Conservation (phyloP, 2,797 vertebrate species). For the Sebastes trivittatus region DNA sequence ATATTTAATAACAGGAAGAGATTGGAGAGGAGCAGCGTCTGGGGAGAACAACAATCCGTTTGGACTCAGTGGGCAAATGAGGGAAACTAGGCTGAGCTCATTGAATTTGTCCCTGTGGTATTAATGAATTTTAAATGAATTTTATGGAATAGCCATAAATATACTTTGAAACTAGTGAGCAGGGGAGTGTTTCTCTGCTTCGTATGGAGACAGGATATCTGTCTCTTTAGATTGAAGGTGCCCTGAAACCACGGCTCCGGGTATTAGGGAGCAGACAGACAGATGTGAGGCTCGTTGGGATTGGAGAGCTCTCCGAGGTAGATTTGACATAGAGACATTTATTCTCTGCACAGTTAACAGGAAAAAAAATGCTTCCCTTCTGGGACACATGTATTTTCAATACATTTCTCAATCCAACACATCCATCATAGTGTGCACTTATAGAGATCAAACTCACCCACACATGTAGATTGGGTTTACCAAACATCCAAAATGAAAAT, state of each 20-base stretch:
- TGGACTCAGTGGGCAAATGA: conserved; percentile 76
- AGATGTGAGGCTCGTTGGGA: conserved; percentile 47
- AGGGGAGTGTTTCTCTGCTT: conserved; percentile 8
- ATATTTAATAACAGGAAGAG: conserved; percentile 82
- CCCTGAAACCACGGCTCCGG: conserved; percentile 33
- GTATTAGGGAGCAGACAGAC: conserved; percentile 32
- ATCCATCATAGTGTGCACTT: conserved; percentile 52
- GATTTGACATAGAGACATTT: conserved; percentile 56
- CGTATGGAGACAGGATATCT: conserved; percentile 11
- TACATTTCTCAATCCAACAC: conserved; percentile 45
- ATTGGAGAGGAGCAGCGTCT: conserved; percentile 69
- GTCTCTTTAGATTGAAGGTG: conserved; percentile 32
- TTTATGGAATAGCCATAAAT: conserved; percentile 67
- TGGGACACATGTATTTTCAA: conserved; percentile 41
- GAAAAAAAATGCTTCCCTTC: conserved; percentile 41
- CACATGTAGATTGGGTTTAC: conserved; percentile 42
- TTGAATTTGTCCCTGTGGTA: conserved; percentile 69
- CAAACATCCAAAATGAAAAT: conserved; percentile 10
- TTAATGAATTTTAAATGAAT: conserved; percentile 76
- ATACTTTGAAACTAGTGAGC: conserved; percentile 55
- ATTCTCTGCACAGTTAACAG: conserved; percentile 47
- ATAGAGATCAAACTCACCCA: conserved; percentile 43
- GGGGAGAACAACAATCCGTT: conserved; percentile 76
- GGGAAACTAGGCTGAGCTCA: conserved; percentile 72
- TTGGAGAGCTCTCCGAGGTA: conserved; percentile 51